Evolutionary conservation across 2,797 vertebrate species (phyloP).

Genomic region (Hyperoplus immaculatus): DNA sequence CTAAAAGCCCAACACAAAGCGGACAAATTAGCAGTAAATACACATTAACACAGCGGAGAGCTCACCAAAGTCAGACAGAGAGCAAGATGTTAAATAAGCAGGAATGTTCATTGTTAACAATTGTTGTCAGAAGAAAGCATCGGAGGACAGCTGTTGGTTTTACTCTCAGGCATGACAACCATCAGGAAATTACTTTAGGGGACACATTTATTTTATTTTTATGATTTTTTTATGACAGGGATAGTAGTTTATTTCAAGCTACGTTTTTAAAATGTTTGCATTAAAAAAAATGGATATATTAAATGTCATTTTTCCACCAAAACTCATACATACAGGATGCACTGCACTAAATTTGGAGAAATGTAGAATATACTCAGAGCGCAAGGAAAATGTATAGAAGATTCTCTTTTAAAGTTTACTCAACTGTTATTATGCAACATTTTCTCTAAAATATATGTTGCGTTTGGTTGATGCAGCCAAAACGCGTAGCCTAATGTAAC

Average conservation of each 20-base stretch:
- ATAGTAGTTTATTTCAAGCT: not conserved
- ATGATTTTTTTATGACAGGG: not conserved
- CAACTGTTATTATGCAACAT: not conserved
- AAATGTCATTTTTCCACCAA: not conserved
- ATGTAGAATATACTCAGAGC: not conserved
- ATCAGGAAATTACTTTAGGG: not conserved
- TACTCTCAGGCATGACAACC: not conserved
- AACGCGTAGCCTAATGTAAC: too few species aligned
- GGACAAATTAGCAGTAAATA: conserved; percentile 49
- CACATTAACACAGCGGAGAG: conserved; percentile 23
- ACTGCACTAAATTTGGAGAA: not conserved
- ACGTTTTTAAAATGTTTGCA: not conserved
- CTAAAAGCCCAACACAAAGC: conserved; percentile 45
- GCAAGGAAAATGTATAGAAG: not conserved
- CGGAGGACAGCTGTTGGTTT: conserved; percentile 7
- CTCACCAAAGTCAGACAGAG: not conserved
- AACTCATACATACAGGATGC: not conserved
- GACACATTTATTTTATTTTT: not conserved
- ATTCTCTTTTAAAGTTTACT: not conserved
- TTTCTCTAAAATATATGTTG: not conserved
- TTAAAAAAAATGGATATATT: not conserved
- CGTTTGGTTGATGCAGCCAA: too few species aligned
- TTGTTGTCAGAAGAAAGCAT: not conserved
- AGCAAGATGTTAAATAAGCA: conserved; percentile 4
- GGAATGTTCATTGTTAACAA: conserved; percentile 28